Conservation (phyloP, 2,113 vertebrate genomes). For the Ondatra zibethicus region DNA sequence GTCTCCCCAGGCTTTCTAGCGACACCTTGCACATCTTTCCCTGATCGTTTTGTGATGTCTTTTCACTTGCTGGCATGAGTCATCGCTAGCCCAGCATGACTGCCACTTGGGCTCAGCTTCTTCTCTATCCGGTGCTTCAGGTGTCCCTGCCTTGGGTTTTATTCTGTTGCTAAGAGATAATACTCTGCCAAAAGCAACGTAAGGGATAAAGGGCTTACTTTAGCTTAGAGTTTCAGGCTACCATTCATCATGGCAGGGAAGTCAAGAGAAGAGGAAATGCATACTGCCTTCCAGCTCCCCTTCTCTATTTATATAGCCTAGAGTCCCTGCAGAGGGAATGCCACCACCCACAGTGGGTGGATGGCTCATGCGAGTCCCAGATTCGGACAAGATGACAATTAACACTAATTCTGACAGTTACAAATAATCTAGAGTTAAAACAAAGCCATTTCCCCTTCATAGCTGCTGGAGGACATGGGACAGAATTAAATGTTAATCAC, state of each 20-base stretch:
- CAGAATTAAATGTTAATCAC: conserved; percentile 6
- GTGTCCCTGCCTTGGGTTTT: neutral
- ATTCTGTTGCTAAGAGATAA: neutral
- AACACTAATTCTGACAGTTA: neutral
- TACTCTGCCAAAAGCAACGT: neutral
- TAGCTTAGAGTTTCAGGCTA: neutral
- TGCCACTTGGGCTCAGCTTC: neutral
- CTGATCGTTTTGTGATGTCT: neutral
- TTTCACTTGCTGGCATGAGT: neutral
- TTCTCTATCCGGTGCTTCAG: neutral
- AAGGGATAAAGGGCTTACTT: neutral
- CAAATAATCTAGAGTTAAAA: conserved; percentile 28
- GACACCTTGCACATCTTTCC: neutral
- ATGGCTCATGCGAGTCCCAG: neutral
- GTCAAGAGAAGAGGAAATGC: neutral
- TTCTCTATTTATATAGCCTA: no score
- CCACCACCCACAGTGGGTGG: neutral
- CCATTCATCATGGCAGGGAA: neutral
- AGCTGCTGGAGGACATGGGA: neutral
- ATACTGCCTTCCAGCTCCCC: neutral
- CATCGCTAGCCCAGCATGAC: neutral
- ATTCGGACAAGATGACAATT: neutral
- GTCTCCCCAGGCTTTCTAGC: neutral
- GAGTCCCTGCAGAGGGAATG: neutral
- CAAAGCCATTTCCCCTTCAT: neutral